Percentiles rank a stretch among this genome's conserved stretches.
Evolutionary conservation across 2,888 invertebrate species (phyloP).

Genomic region (Gryllus longicercus): DNA sequence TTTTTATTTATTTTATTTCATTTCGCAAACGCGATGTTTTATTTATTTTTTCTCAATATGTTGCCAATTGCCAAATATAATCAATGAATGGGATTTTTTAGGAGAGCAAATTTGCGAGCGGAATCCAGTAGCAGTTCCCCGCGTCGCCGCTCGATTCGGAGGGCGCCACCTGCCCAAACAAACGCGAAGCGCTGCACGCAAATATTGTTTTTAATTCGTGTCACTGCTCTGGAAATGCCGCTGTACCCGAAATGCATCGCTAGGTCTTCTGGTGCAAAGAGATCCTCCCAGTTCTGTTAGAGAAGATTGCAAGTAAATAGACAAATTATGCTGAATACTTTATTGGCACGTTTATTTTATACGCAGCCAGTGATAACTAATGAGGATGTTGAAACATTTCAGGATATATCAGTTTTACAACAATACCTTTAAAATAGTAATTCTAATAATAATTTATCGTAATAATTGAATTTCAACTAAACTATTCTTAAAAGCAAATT

Average conservation of each 20-base stretch:
- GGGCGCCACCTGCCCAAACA: background rate
- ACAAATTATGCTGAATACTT: too few relatives aligned
- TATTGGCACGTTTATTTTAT: too few relatives aligned
- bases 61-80: conserved; percentile 7
- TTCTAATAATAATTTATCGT: too few relatives aligned
- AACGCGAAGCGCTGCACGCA: background rate
- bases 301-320: too few relatives aligned
- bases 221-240: background rate
- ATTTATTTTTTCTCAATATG: conserved; percentile 4
- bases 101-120: conserved; percentile 17
- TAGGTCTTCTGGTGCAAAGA: background rate
- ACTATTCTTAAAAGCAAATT: too few relatives aligned
- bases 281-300: too few relatives aligned
- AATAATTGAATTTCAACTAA: too few relatives aligned
- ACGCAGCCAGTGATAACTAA: too few relatives aligned
- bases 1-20: conserved; percentile 8
- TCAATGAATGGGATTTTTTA: conserved; percentile 7
- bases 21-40: conserved; percentile 4
- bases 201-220: conserved; percentile 6
- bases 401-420: too few relatives aligned
- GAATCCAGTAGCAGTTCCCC: background rate
- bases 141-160: background rate
- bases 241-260: conserved; percentile 2
- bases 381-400: too few relatives aligned
- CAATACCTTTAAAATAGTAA: too few relatives aligned